Evolutionary conservation across 2,113 vertebrate species (phyloP).

Genomic region (Galbula dea): DNA sequence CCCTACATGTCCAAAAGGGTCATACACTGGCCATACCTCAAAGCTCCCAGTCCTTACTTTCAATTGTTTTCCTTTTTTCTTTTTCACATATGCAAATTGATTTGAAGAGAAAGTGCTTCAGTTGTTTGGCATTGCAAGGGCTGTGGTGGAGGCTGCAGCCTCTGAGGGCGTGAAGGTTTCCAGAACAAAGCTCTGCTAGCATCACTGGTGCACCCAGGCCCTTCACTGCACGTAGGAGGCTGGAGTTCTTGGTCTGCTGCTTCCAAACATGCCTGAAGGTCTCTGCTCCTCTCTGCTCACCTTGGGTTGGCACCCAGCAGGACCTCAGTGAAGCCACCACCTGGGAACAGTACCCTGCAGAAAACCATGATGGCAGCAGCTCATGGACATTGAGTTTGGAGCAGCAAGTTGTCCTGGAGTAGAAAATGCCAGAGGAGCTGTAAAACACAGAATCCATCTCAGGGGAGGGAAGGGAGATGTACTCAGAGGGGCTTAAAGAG

Average conservation of each 20-base stretch:
- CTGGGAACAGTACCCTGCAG: not conserved
- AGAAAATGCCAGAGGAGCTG: not conserved
- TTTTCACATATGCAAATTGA: not conserved
- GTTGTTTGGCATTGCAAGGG: not conserved
- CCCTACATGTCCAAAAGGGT: not conserved
- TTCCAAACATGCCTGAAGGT: not conserved
- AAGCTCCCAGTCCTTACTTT: not conserved
- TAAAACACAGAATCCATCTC: not conserved
- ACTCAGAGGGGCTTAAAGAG: not conserved
- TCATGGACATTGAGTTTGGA: not conserved
- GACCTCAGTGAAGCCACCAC: not conserved
- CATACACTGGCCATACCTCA: not conserved
- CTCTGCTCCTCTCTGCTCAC: not conserved
- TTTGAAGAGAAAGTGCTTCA: not conserved
- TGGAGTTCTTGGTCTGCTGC: not conserved
- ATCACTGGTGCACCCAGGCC: not conserved
- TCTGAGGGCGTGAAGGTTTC: not conserved
- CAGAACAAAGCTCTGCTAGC: not conserved
- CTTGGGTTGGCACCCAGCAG: accelerated
- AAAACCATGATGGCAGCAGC: accelerated
- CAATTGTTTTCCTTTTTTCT: not conserved
- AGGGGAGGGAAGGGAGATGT: not conserved
- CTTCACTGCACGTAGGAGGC: accelerated
- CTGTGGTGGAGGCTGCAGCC: not conserved
- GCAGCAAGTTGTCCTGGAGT: not conserved